Base-by-base conservation (phyloP, 1,140 invertebrate species). In the Drosophila rufa region DNA sequence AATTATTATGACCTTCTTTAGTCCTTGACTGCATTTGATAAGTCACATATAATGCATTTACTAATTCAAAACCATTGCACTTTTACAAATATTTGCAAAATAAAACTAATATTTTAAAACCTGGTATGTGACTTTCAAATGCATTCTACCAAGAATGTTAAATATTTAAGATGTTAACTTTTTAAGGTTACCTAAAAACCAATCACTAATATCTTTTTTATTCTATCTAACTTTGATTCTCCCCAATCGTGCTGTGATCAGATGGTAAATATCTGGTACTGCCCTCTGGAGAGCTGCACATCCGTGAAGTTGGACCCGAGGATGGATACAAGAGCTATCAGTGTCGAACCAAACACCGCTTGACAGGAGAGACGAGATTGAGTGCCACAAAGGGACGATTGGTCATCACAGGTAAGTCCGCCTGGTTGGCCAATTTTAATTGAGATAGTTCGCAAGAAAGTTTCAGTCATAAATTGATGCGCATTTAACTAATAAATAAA, bases 291-390 rank as follows among this genome's bases (percentile, higher is more conserved):
- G 98, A 98, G 94, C 94, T 98, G 55, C 98, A 98, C 93, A 98
- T 98, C 89, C 95, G 96, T 87, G 97, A 98, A 94, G 98, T 98
- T 58, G 97, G 96, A 93, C 97, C 97, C 71, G 97, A 98, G 93
- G 98, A 98, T 93, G 97, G 97, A 67, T 98, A 97, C 93, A 98
- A 98, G 93, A 97, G 96, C 68, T 98, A 98, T 92, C 97, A 98
- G 92, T 99, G 98, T 93, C 95, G 97, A 81, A 99, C 98, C 46
- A 97, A 97, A 92, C 98, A 99, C 93, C 95, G 97, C 80, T 98
- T 98, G 82, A 97, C 97, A 71, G 97, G 97, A 82, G 98, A 99
- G 94, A 98, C 97, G 71, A 95, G 97, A 93, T 94, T 98, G 67
- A 99, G 98, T 90, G 97, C 97, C 46, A 98, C 97, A 42, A 98